Conservation (phyloP, 2,888 invertebrate genomes). For the Drosophila prolongata region DNA sequence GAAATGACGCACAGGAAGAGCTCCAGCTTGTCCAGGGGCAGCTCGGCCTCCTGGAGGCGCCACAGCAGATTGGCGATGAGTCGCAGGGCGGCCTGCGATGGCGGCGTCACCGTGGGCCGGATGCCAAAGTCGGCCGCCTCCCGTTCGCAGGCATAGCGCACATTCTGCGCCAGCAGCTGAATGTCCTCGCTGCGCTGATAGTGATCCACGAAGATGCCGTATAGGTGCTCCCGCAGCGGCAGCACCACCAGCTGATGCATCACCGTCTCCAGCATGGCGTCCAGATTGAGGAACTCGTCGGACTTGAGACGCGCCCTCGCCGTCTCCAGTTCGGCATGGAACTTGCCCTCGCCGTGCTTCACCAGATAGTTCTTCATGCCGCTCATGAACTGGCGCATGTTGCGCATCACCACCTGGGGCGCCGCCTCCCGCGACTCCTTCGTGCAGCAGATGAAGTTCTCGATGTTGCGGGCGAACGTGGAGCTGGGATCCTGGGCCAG, state of each 20-base stretch:
- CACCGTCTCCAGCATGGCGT: constrained; percentile 97
- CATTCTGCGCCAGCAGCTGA: constrained; percentile 87
- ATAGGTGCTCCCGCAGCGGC: constrained; percentile 93
- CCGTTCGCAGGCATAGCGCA: constrained; percentile 83
- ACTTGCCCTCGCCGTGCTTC: constrained; percentile 96
- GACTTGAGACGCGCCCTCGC: constrained; percentile 89
- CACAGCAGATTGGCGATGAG: constrained; percentile 91
- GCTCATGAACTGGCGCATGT: constrained; percentile 98
- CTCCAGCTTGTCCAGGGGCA: constrained; percentile 96
- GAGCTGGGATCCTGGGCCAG: constrained; percentile 93
- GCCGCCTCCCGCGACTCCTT: constrained; percentile 94
- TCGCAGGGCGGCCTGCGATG: constrained; percentile 90
- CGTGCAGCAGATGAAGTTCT: constrained; percentile 97
- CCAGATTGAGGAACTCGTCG: constrained; percentile 97
- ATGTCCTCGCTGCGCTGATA: constrained; percentile 91
- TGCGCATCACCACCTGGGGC: constrained; percentile 94
- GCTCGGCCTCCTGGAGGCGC: constrained; percentile 95
- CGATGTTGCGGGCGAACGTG: constrained; percentile 96
- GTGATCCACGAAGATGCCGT: constrained; percentile 94
- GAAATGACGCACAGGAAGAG: constrained; percentile 95
- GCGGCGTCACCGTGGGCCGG: constrained; percentile 89
- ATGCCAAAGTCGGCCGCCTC: constrained; percentile 83
- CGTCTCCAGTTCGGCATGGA: constrained; percentile 94
- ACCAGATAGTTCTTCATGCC: constrained; percentile 99
- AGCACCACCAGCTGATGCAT: constrained; percentile 96